Percentiles rank a stretch among this genome's conserved stretches.
Evolutionary conservation across 2,797 vertebrate species (phyloP).

Genomic region (Dryobates pubescens): DNA sequence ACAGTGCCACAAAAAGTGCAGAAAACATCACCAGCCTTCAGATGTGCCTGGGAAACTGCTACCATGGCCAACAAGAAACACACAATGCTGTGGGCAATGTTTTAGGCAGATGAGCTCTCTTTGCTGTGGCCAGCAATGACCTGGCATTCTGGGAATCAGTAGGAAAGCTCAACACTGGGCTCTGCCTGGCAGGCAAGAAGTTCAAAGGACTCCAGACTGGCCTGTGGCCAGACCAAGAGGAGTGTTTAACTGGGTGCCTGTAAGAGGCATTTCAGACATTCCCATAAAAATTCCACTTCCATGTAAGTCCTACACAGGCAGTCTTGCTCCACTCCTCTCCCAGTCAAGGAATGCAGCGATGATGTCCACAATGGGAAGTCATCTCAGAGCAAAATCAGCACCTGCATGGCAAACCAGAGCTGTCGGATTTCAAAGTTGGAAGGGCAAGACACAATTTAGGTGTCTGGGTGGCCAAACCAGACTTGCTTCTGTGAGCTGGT

Average conservation of each 20-base stretch:
- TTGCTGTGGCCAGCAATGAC: not conserved
- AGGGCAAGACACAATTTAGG: not conserved
- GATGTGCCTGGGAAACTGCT: not conserved
- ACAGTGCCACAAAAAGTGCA: not conserved
- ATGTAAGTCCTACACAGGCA: constrained; percentile 43
- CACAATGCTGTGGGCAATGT: accelerated
- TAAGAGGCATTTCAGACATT: constrained; percentile 55
- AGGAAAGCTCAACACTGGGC: not conserved
- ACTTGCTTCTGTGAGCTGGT: not conserved
- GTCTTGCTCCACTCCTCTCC: constrained; percentile 43
- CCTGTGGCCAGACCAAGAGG: constrained; percentile 21
- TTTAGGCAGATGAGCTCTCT: not conserved
- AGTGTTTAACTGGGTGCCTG: constrained; percentile 42
- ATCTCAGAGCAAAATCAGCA: not conserved
- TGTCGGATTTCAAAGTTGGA: not conserved
- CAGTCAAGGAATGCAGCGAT: constrained; percentile 51
- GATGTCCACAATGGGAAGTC: not conserved
- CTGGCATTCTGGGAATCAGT: not conserved
- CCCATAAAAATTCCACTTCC: constrained; percentile 67
- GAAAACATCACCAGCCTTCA: not conserved
- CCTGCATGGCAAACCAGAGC: not conserved
- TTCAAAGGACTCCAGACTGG: constrained; percentile 41
- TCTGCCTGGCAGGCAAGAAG: not conserved
- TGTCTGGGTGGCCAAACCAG: not conserved
- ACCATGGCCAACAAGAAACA: not conserved